These are phyloP conservation scores for Ctenicera cuprea DNA, from an alignment of 2,888 invertebrate genomes.

Conservation along the genomic window DNA sequence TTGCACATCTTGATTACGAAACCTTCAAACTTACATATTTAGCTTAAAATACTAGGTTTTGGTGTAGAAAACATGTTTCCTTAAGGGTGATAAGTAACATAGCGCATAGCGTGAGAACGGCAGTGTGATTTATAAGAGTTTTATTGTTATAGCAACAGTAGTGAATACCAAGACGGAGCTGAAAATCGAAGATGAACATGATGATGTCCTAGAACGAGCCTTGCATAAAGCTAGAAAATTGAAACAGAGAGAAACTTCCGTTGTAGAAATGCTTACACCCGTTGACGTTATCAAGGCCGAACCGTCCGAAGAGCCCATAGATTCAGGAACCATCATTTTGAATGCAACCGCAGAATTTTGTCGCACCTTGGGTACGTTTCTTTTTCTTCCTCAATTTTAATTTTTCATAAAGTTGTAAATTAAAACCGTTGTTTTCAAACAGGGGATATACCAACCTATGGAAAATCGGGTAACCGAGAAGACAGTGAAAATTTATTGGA, in stretches of 20 bases:
- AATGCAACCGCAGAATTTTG: slow-evolving; percentile 98
- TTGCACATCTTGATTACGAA: no score
- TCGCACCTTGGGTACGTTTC: slow-evolving; percentile 80
- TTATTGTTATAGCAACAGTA: no score
- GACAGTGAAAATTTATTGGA: slow-evolving; percentile 81
- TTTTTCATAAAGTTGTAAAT: not conserved
- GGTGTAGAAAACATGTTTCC: no score
- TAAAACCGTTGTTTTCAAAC: not conserved
- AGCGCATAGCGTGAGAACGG: no score
- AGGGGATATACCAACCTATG: slow-evolving; percentile 95
- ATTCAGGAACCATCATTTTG: slow-evolving; percentile 81
- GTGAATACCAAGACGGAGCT: slow-evolving; percentile 65
- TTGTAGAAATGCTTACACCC: slow-evolving; percentile 61
- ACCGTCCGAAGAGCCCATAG: slow-evolving; percentile 64
- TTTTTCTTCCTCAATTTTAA: not conserved
- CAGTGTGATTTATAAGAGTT: no score
- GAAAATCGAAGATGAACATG: slow-evolving; percentile 77
- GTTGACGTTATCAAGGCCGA: slow-evolving; percentile 67
- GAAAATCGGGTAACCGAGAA: slow-evolving; percentile 92
- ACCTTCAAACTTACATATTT: no score
- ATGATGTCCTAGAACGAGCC: slow-evolving; percentile 74
- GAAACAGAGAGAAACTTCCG: slow-evolving; percentile 73
- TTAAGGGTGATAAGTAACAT: no score
- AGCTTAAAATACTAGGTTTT: no score
- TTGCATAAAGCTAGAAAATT: slow-evolving; percentile 76